Percentiles rank a stretch among this genome's conserved stretches.
phyloP scores from a whole-genome alignment of 2,113 vertebrate species.

The Aldabrachelys gigantea region DNA sequence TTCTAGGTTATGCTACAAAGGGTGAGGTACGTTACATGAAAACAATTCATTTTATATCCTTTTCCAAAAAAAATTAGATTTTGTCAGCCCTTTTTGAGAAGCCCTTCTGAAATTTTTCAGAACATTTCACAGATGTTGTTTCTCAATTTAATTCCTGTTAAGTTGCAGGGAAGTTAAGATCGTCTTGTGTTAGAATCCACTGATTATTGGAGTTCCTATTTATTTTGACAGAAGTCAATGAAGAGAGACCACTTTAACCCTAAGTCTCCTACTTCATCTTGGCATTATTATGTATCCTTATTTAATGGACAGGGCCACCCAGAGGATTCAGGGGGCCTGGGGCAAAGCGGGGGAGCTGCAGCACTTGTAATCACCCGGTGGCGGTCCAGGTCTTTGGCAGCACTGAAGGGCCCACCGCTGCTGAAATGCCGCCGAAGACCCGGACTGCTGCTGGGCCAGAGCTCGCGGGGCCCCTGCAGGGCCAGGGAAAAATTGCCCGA shows the following conservation, averaged over 20 bases:
- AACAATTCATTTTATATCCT: slow-evolving; percentile 73
- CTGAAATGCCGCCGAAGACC: no score
- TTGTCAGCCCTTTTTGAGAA: slow-evolving; percentile 72
- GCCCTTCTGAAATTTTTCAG: slow-evolving; percentile 70
- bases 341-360: no score
- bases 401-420: no score
- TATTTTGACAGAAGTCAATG: background rate
- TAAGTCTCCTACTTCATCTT: background rate
- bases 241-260: fast-evolving
- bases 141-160: slow-evolving; percentile 71
- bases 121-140: slow-evolving; percentile 74
- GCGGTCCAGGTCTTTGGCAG: no score
- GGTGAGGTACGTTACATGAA: slow-evolving; percentile 64
- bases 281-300: background rate
- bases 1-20: slow-evolving; percentile 53
- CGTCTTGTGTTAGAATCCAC: slow-evolving; percentile 1
- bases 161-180: slow-evolving; percentile 56
- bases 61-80: slow-evolving; percentile 73
- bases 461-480: no score
- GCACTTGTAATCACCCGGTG: no score
- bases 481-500: no score
- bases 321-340: no score
- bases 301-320: background rate
- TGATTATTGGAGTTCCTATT: background rate
- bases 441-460: no score